phyloP scores from a whole-genome alignment of 2,888 invertebrate species.

The Nymphalis polychloros region DNA sequence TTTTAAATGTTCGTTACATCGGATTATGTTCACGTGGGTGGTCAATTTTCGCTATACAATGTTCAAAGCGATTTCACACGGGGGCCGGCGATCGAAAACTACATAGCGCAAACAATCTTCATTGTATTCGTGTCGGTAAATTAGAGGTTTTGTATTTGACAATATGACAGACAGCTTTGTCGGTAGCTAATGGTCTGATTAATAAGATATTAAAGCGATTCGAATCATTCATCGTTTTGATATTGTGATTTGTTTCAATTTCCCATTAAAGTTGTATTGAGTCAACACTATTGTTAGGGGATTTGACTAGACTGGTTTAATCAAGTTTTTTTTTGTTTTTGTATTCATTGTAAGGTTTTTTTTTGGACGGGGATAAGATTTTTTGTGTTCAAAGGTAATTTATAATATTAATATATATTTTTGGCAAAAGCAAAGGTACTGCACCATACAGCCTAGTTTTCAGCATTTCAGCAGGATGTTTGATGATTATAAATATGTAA shows the following conservation, averaged over 20 bases:
- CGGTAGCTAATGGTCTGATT: slow-evolving; percentile 46
- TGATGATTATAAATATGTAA: too few relatives aligned
- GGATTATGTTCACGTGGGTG: slow-evolving; percentile 18
- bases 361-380: too few relatives aligned
- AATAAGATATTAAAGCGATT: slow-evolving; percentile 40
- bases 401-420: too few relatives aligned
- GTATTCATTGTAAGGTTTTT: too few relatives aligned
- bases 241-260: slow-evolving; percentile 32
- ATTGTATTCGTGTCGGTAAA: slow-evolving; percentile 47
- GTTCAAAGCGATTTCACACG: slow-evolving; percentile 48
- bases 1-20: slow-evolving; percentile 1
- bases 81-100: slow-evolving; percentile 43
- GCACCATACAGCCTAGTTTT: too few relatives aligned
- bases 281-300: slow-evolving; percentile 1
- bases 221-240: slow-evolving; percentile 24
- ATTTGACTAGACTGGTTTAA: neutral
- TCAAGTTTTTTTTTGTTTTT: neutral
- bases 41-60: slow-evolving; percentile 27
- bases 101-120: slow-evolving; percentile 42
- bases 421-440: too few relatives aligned
- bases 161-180: slow-evolving; percentile 44
- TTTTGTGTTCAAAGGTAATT: too few relatives aligned
- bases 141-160: slow-evolving; percentile 46
- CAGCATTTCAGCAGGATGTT: too few relatives aligned
- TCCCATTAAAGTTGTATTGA: slow-evolving; percentile 15